Percentiles rank a stretch among this genome's conserved stretches.
phyloP scores from a whole-genome alignment of 2,888 invertebrate genomes.

The Melolontha melolontha region DNA sequence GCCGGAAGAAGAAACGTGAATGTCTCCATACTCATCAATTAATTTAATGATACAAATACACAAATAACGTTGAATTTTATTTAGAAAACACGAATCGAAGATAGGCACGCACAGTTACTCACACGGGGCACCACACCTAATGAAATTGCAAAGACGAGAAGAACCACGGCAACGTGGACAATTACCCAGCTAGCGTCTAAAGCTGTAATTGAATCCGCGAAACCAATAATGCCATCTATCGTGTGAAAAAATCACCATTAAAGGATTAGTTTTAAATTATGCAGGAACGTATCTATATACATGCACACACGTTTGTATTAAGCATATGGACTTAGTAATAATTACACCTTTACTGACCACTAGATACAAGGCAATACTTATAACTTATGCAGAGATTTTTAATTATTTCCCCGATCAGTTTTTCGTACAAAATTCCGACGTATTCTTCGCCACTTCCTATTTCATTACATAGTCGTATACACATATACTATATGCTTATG shows the following conservation, averaged over 20 bases:
- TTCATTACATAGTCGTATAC: conserved; percentile 19
- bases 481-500: neutral
- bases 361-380: conserved; percentile 28
- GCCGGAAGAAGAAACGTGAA: conserved; percentile 1
- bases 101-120: too few species aligned
- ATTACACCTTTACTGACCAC: conserved; percentile 22
- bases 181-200: conserved; percentile 31
- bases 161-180: conserved; percentile 16
- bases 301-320: conserved; percentile 24
- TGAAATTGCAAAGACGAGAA: conserved; percentile 31
- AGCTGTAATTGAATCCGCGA: conserved; percentile 30
- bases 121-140: conserved; percentile 24
- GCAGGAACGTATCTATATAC: too few species aligned
- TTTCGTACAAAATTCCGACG: conserved; percentile 23
- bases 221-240: conserved; percentile 32
- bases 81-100: neutral
- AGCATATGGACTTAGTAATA: conserved; percentile 30
- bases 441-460: conserved; percentile 29
- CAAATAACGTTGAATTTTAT: conserved; percentile 13
- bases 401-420: conserved; percentile 32
- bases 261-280: conserved; percentile 29
- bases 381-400: conserved; percentile 27
- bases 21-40: conserved; percentile 28
- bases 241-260: conserved; percentile 10
- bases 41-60: conserved; percentile 28